Percentiles rank a stretch among this genome's conserved stretches.
Conservation (phyloP, 2,113 vertebrate genomes). For the Pardalotus punctatus region DNA sequence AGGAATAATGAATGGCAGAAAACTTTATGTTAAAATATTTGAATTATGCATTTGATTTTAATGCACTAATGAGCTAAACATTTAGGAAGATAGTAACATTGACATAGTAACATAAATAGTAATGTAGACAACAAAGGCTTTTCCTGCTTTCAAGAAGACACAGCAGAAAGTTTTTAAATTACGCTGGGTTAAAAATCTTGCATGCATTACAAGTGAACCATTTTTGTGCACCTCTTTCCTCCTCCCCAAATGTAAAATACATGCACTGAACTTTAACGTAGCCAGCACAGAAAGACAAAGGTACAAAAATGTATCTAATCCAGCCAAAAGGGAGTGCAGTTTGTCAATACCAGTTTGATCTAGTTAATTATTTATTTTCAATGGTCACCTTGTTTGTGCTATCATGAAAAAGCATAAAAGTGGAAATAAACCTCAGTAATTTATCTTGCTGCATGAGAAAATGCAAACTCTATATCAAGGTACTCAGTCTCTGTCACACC, state of each 20-base stretch:
- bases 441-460: not conserved
- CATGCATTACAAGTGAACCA: not conserved
- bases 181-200: not conserved
- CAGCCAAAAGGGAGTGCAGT: not conserved
- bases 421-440: not conserved
- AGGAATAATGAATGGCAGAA: not conserved
- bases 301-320: not conserved
- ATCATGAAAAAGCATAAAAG: not conserved
- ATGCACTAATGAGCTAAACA: not conserved
- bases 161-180: not conserved
- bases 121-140: not conserved
- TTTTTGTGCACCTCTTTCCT: not conserved
- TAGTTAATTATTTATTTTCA: not conserved
- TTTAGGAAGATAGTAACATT: not conserved
- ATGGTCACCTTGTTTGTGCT: not conserved
- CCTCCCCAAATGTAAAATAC: not conserved
- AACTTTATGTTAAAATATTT: not conserved
- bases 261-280: not conserved
- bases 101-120: not conserved
- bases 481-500: slow-evolving; percentile 16
- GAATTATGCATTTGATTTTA: not conserved
- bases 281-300: not conserved
- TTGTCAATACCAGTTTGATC: not conserved
- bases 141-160: not conserved
- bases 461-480: not conserved